Base-by-base conservation (phyloP, 2,888 invertebrate species). In the Lasioglossum morio region DNA sequence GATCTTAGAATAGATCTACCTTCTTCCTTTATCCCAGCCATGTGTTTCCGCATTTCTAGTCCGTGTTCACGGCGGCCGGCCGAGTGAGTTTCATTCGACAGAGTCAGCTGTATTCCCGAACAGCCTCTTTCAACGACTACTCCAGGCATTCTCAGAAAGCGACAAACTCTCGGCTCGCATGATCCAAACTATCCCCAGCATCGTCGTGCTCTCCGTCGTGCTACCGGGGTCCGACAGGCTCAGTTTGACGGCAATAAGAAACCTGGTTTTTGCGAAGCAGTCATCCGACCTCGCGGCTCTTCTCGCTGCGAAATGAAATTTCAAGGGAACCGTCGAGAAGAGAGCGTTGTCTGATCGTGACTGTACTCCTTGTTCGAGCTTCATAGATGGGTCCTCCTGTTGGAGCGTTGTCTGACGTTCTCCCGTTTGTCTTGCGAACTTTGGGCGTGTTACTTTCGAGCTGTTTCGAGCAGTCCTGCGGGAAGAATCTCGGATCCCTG, bases 81-180 rank as follows among this genome's bases (percentile, higher is more conserved):
- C 60, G 87, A 53, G 81, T 72, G 79, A 76, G 78, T 82, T 82
- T 87, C 87, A 87, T 81, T 72, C 80, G 57, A 77, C 79, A 40
- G 46, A 79, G 84, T 88, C 88, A 87, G 84, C 84, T 79, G 84
- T 84, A 87, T 84, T 84, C 82, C 72, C 46, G 75, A 84, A 79
- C 81, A 53, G 79, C 34, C 85, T 76, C 84, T 79, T 74, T 74
- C 70, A 14, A 60, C 60, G 23, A 7, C 53, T 8, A 53, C 23
- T 60, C 27, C 27, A 60, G 23, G 23, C 23, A 23, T 53, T 14
- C 60, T 27, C 60, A 12, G 60, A 60, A 60, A 27, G n/a, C 57
- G 23, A 60, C 77, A 40, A 12, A 10, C 53, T 27, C 14, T 66
- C 27, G 16, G 0, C 72, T 14, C 43, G n/a, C 43, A 27, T 60